Conservation (phyloP, 1,140 invertebrate species). For the Nixonia krombeini region DNA sequence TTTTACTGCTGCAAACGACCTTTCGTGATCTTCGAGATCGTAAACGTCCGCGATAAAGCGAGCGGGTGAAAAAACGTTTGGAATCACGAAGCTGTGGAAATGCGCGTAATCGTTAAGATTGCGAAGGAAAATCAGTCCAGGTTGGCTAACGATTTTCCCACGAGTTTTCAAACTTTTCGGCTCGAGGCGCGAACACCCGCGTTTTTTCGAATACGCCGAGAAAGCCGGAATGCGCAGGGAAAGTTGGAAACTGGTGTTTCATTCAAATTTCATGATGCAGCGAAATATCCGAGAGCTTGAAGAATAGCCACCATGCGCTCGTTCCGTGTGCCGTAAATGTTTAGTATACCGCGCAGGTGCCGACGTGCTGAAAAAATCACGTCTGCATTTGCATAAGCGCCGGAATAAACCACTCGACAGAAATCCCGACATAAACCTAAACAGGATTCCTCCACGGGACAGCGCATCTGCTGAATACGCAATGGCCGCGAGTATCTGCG, state of each 20-base stretch:
- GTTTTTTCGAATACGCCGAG: neutral
- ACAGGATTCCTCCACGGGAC: slow-evolving; percentile 62
- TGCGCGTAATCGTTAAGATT: no score
- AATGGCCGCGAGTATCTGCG: slow-evolving; percentile 52
- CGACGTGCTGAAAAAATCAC: slow-evolving; percentile 71
- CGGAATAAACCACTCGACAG: slow-evolving; percentile 71
- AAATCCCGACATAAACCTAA: slow-evolving; percentile 68
- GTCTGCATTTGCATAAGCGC: slow-evolving; percentile 72
- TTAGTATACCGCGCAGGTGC: slow-evolving; percentile 59
- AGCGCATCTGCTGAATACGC: slow-evolving; percentile 67
- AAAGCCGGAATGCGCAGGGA: neutral
- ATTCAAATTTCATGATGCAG: slow-evolving; percentile 48
- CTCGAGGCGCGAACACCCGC: neutral
- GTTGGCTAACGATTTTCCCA: no score
- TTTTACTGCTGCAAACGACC: no score
- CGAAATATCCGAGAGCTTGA: slow-evolving; percentile 37
- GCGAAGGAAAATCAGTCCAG: no score
- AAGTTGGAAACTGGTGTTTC: slow-evolving; percentile 29
- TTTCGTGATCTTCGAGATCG: no score
- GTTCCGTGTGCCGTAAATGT: slow-evolving; percentile 52
- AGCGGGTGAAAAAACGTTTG: no score
- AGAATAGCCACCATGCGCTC: slow-evolving; percentile 13
- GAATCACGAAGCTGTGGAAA: no score
- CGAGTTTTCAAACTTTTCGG: no score
- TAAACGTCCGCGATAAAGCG: no score